These are phyloP conservation scores for Palythoa grandis DNA, from an alignment of 92 coral and sea anemone genomes.

Conservation along the genomic window DNA sequence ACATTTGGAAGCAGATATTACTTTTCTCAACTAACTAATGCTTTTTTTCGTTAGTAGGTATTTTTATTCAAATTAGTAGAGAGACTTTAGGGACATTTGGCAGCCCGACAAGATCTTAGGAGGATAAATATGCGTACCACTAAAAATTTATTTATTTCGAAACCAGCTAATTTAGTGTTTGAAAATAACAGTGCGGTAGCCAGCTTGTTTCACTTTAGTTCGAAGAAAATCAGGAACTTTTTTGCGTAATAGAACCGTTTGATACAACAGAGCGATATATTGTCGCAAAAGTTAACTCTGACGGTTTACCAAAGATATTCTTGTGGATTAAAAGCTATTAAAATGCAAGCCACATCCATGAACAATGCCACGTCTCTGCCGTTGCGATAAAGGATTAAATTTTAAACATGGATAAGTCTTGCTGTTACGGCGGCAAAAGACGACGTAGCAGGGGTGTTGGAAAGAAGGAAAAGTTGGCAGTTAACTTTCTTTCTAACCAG, in stretches of 20 bases:
- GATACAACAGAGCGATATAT: not conserved
- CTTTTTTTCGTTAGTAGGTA: too few species aligned
- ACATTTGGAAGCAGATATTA: too few species aligned
- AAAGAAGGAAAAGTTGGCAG: not conserved
- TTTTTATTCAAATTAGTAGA: too few species aligned
- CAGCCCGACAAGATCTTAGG: too few species aligned
- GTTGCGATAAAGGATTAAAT: constrained; percentile 9
- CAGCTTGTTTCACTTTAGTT: not conserved
- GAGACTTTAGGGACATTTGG: too few species aligned
- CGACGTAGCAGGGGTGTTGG: constrained; percentile 29
- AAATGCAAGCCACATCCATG: not conserved
- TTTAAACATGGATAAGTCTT: constrained; percentile 28
- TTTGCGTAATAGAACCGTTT: too few species aligned
- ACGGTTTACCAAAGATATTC: constrained; percentile 9
- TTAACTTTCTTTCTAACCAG: constrained; percentile 12
- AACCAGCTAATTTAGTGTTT: too few species aligned
- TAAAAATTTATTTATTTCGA: too few species aligned
- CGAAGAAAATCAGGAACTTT: not conserved
- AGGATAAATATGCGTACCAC: too few species aligned
- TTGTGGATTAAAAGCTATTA: constrained; percentile 9
- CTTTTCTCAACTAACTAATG: too few species aligned
- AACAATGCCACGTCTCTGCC: constrained; percentile 22
- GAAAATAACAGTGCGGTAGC: not conserved
- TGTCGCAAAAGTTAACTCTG: not conserved
- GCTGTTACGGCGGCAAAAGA: constrained; percentile 3